Conservation (phyloP, 1,140 invertebrate genomes). For the Drosophila obscura region DNA sequence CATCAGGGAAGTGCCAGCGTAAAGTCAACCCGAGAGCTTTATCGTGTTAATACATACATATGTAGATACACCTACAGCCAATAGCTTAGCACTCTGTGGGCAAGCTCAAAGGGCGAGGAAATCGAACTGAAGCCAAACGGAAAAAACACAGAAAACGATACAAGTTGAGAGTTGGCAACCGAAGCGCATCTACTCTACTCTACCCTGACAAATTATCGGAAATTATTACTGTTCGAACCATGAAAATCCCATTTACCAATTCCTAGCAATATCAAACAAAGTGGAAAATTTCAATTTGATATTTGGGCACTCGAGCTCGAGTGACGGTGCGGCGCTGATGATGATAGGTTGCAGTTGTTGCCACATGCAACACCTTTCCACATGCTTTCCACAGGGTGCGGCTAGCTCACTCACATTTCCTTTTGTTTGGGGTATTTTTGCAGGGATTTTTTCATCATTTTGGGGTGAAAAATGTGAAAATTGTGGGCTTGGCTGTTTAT, state of each 20-base stretch:
- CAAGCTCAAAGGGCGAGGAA: constrained; percentile 33
- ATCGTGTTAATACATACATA: constrained; percentile 28
- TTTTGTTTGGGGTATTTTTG: constrained; percentile 59
- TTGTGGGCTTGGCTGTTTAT: constrained; percentile 61
- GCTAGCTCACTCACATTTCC: constrained; percentile 17
- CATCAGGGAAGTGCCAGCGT: constrained; percentile 4
- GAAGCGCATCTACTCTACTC: constrained; percentile 29
- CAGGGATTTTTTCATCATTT: constrained; percentile 47
- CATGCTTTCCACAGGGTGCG: constrained; percentile 41
- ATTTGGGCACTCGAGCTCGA: constrained; percentile 32
- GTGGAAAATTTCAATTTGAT: constrained; percentile 78
- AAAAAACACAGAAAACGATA: constrained; percentile 13
- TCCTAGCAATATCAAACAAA: constrained; percentile 72
- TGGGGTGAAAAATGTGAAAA: constrained; percentile 19
- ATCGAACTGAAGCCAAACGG: background rate
- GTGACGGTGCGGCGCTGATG: constrained; percentile 23
- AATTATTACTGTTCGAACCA: constrained; percentile 19
- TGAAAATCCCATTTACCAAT: constrained; percentile 76
- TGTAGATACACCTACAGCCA: constrained; percentile 15
- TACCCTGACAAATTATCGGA: constrained; percentile 1
- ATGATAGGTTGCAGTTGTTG: constrained; percentile 63
- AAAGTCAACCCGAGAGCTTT: constrained; percentile 30
- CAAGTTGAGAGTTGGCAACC: constrained; percentile 13
- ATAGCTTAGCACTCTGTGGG: constrained; percentile 43
- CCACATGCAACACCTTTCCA: constrained; percentile 62